Base-by-base conservation (phyloP, 2,888 invertebrate species). In the Parnassius mnemosyne region DNA sequence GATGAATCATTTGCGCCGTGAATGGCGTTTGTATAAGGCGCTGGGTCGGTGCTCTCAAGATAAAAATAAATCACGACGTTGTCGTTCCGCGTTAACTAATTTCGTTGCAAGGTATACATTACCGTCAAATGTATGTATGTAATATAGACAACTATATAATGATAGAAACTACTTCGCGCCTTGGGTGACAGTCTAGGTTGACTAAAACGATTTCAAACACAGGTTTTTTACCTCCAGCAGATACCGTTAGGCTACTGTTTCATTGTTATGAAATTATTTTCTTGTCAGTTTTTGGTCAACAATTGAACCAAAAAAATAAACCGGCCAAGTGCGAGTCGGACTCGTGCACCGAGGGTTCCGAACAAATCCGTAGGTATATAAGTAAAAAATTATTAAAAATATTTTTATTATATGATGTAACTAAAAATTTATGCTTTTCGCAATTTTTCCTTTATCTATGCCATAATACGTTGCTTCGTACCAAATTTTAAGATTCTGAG, bases 1-100 rank as follows among this genome's bases (percentile, higher is more conserved):
- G 68, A 74, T 87, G 87, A 87, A 83, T 87, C 86, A 86, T 81
- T 72, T 66, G 76, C 78, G 76, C 76, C 78, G 80, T 83, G 83
- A 84, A 82, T 84, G 79, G 83, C 82, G 74, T 69, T 66, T 75
- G 76, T 83, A 76, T 78, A 76, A 80, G 79, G 80, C 78, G 80
- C 72, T 81, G 76, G 84, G 83, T 85, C 83, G 81, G 75, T 81
- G 86, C 77, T 83, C 85, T 78, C 81, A 66, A 77, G 79, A 78
- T 75, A 67, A 76, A 86, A 87, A 86, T 87, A 87, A 80, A 83
- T 68, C 53, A 41, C 42, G 59, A 63, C 61, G 66, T 65, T 67
- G 62, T 62, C 65, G 65, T 66, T 67, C 63, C 56, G 61, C 59
- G 62, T 66, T 64, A 64, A 65, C 63, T 68, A 68, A 64, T 69